Base-by-base conservation (phyloP, 2,888 invertebrate species). In the Archips crataeganus region DNA sequence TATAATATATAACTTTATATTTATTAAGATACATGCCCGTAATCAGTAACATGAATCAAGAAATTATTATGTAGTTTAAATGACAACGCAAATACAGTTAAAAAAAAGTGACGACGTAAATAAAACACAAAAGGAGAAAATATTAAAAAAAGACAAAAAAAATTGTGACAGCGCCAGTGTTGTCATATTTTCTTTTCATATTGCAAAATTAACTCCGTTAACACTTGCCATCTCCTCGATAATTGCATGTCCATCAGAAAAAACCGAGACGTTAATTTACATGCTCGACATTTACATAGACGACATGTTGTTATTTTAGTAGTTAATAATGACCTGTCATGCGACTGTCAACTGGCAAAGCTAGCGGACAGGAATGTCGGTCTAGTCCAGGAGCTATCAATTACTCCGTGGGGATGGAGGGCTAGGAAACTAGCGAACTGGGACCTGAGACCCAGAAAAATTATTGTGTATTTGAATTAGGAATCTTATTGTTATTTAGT, bases 381-480 rank as follows among this genome's bases (percentile, higher is more conserved):
- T 72, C 76, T 76, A 78, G 80, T 81, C 81, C 80, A 81, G 83
- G 77, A 85, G 85, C 87, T 85, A 89, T 87, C 90, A 90, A 91
- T 91, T 90, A 90, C 86, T 82, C 77, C 75, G 75, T 77, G 74
- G 70, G 75, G 67, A 69, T n/a, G 73, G 57, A 36, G 75, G 82
- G 89, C 90, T 70, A 76, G 32, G 61, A 82, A 79, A 79, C 23
- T 2, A 66, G 85, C 82, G 83, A 49, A 49, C 49, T 23, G 23
- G 1, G 23, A 23, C 23, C 23, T 23, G 23, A 23, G 23, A 23
- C 23, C 23, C 23, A 23, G 23, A 23, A 23, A 23, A 23, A 23
- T 23, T 23, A 23, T 23, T 23, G 23, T 23, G 23, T 23, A 23
- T 23, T 23, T 23, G 23, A 23, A 23, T 23, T 23, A 23, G 23